Conservation (phyloP, 2,888 invertebrate species). For the Chaetoderma sp. region DNA sequence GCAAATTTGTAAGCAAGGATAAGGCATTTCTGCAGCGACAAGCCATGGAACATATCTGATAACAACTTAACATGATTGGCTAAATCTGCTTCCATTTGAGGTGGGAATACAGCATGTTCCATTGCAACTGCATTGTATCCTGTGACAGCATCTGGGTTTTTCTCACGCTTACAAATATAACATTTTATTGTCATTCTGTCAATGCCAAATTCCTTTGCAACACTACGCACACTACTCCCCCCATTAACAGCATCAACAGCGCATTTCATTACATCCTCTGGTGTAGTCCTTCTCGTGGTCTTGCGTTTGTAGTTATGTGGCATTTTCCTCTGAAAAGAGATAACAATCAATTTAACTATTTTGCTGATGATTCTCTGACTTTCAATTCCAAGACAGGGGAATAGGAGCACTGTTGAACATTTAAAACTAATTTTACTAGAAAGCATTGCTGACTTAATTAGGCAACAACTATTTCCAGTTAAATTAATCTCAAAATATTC, state of each 20-base stretch:
- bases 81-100: background rate
- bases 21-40: background rate
- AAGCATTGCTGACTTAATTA: too few relatives aligned
- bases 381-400: too few relatives aligned
- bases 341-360: too few relatives aligned
- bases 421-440: too few relatives aligned
- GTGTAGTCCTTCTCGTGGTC: constrained; percentile 9
- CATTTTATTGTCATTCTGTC: constrained; percentile 65
- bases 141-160: background rate
- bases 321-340: too few relatives aligned
- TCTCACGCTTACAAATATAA: constrained; percentile 13
- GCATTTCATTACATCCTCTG: constrained; percentile 58
- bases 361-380: too few relatives aligned
- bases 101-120: background rate
- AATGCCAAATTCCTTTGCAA: constrained; percentile 71
- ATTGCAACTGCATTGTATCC: constrained; percentile 7
- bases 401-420: too few relatives aligned
- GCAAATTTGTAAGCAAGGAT: constrained; percentile 1
- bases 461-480: too few relatives aligned
- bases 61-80: background rate
- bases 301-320: constrained; percentile 11
- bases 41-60: background rate
- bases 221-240: constrained; percentile 87
- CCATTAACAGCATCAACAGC: constrained; percentile 79
- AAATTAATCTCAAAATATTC: too few relatives aligned